Evolutionary conservation across 2,888 invertebrate species (phyloP).

Genomic region (Exocentrus adspersus): DNA sequence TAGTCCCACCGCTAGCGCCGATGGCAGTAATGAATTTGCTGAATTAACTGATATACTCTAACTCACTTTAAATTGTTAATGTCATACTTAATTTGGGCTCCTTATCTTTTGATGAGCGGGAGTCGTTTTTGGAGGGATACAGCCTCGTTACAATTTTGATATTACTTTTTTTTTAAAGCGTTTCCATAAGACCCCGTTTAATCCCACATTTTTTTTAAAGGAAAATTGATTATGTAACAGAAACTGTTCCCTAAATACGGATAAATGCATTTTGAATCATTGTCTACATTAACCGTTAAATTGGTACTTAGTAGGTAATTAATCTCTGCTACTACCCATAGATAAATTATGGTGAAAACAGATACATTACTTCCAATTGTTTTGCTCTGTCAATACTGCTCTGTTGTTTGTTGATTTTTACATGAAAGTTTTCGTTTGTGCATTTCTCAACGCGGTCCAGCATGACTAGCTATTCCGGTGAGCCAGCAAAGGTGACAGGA

Average conservation of each 20-base stretch:
- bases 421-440: slow-evolving; percentile 34
- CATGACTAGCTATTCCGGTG: slow-evolving; percentile 51
- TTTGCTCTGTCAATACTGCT: slow-evolving; percentile 33
- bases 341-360: slow-evolving; percentile 4
- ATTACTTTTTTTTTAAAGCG: too few species aligned
- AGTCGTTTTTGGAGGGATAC: slow-evolving; percentile 22
- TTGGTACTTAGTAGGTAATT: too few species aligned
- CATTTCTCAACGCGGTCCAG: slow-evolving; percentile 33
- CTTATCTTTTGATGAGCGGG: slow-evolving; percentile 42
- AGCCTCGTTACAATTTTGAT: too few species aligned
- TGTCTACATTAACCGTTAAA: too few species aligned
- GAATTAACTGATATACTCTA: slow-evolving; percentile 40
- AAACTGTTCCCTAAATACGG: too few species aligned
- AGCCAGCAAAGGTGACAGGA: slow-evolving; percentile 28
- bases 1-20: slow-evolving; percentile 29
- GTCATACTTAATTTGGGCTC: slow-evolving; percentile 39
- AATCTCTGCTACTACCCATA: neutral
- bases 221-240: too few species aligned
- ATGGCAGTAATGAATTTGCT: slow-evolving; percentile 45
- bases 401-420: slow-evolving; percentile 39
- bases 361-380: slow-evolving; percentile 23
- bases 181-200: too few species aligned
- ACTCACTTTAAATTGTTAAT: slow-evolving; percentile 39
- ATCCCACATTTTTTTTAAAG: too few species aligned
- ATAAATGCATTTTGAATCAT: too few species aligned